These are phyloP conservation scores for Hypolimnas misippus DNA, from an alignment of 2,888 invertebrate genomes.

Conservation along the genomic window DNA sequence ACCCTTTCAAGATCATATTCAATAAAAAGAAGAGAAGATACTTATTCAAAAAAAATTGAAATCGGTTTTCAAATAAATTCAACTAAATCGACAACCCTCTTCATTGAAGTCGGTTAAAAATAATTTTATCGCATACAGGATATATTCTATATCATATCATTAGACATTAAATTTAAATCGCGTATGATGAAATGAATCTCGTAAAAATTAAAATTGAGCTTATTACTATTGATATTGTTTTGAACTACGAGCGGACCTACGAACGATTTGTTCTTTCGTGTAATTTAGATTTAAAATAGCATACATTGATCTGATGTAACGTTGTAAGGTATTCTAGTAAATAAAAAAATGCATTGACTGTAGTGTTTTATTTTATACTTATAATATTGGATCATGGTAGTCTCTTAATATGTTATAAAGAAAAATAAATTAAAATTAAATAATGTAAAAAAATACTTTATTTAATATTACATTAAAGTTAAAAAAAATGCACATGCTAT, in stretches of 20 bases:
- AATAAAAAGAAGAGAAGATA: too few species aligned
- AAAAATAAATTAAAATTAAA: too few species aligned
- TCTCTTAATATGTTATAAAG: too few species aligned
- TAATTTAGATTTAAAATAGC: not conserved
- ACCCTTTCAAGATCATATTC: not conserved
- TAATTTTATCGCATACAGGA: not conserved
- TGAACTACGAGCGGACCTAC: slow-evolving; percentile 8
- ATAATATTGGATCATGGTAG: not conserved
- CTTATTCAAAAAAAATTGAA: not conserved
- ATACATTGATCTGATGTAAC: not conserved
- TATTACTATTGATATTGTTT: not conserved
- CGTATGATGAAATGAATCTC: slow-evolving; percentile 1
- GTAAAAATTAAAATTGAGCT: slow-evolving; percentile 2
- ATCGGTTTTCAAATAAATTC: not conserved
- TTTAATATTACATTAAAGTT: too few species aligned
- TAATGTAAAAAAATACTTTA: too few species aligned
- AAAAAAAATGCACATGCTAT: too few species aligned
- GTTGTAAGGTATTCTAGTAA: not conserved
- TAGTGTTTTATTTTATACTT: slow-evolving; percentile 10
- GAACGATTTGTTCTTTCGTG: slow-evolving; percentile 12
- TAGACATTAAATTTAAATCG: slow-evolving; percentile 1
- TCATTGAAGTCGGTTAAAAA: not conserved
- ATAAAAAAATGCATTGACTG: slow-evolving; percentile 16
- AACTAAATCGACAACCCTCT: not conserved
- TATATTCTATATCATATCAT: not conserved